These are phyloP conservation scores for Tuberolachnus salignus DNA, from an alignment of 2,888 invertebrate species.

Conservation along the genomic window DNA sequence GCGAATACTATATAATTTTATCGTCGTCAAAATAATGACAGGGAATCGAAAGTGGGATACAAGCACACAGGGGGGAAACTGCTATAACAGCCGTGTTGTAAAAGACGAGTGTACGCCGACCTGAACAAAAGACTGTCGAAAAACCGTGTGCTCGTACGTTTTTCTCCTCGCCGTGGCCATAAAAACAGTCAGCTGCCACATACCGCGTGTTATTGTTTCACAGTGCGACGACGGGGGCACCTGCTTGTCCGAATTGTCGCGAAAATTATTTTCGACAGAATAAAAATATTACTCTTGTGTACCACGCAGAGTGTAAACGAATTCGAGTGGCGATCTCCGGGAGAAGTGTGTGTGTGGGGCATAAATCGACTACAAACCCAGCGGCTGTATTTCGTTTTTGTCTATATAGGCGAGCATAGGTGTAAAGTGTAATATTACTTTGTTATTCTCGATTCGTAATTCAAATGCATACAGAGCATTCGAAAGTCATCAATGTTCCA, in stretches of 20 bases:
- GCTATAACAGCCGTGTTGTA: slow-evolving; percentile 1
- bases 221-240: slow-evolving; percentile 12
- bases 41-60: background rate
- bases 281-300: background rate
- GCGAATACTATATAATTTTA: slow-evolving; percentile 44
- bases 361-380: no score
- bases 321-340: no score
- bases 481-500: no score
- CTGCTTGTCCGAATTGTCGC: slow-evolving; percentile 47
- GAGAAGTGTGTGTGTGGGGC: no score
- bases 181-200: slow-evolving; percentile 55
- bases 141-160: slow-evolving; percentile 30
- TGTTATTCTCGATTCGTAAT: no score
- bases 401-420: no score
- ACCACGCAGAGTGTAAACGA: background rate
- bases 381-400: no score
- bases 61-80: background rate
- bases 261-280: slow-evolving; percentile 24
- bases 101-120: slow-evolving; percentile 26
- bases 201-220: slow-evolving; percentile 39
- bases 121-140: slow-evolving; percentile 47
- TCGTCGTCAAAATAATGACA: slow-evolving; percentile 28
- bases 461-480: no score
- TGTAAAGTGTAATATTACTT: no score
- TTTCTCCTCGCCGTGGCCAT: background rate